Percentiles rank a stretch among this genome's conserved stretches.
phyloP scores from a whole-genome alignment of 2,797 vertebrate genomes.

The Hemibagrus guttatus region DNA sequence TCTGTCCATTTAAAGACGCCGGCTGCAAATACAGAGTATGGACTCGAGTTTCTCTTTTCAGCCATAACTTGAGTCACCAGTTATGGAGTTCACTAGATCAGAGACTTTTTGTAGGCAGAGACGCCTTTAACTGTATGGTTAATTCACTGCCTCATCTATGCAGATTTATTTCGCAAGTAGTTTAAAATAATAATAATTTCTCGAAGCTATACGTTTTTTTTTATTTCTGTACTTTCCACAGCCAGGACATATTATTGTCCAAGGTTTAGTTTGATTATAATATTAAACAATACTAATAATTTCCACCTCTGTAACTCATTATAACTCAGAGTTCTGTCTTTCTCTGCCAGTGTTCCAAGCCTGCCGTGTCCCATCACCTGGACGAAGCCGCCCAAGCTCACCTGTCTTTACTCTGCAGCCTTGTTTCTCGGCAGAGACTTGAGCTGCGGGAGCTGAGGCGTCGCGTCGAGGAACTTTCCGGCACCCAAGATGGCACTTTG shows the following conservation, averaged over 20 bases:
- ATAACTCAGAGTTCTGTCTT: conserved; percentile 39
- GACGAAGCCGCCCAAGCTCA: conserved; percentile 91
- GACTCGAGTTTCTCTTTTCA: not conserved
- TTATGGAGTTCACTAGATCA: not conserved
- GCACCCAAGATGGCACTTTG: conserved; percentile 88
- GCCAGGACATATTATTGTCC: not conserved
- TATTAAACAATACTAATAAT: not conserved
- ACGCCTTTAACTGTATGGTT: not conserved
- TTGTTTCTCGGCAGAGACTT: conserved; percentile 92
- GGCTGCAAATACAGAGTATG: conserved; percentile 97
- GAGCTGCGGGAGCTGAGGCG: conserved; percentile 92
- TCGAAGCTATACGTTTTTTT: not conserved
- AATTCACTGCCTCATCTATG: not conserved
- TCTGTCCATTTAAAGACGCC: conserved; percentile 96
- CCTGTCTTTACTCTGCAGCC: conserved; percentile 91
- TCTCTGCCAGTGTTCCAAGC: conserved; percentile 86
- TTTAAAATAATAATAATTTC: not conserved
- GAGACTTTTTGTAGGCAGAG: not conserved
- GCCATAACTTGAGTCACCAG: not conserved
- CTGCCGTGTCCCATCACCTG: conserved; percentile 89
- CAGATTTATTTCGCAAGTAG: not conserved
- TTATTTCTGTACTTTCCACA: not conserved
- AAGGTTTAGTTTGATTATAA: not conserved
- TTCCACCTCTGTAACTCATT: not conserved
- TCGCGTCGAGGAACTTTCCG: conserved; percentile 93